Conservation (phyloP, 2,113 vertebrate species). For the Phylloscopus trochiloides region DNA sequence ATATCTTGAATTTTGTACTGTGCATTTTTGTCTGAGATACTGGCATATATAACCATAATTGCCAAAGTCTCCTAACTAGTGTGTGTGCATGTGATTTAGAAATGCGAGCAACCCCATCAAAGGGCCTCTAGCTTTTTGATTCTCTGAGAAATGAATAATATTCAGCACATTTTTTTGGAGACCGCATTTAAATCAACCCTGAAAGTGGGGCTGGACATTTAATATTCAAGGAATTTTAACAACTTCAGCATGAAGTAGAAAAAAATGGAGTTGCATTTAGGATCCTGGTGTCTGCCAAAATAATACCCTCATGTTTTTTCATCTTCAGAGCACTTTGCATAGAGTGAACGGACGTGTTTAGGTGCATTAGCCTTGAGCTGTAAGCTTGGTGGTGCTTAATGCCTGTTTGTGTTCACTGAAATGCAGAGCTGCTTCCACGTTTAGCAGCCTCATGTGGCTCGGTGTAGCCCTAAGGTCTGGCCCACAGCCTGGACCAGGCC, state of each 20-base stretch:
- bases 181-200: constrained; percentile 58
- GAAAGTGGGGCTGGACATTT: constrained; percentile 66
- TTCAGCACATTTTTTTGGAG: constrained; percentile 77
- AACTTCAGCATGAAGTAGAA: constrained; percentile 50
- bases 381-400: neutral
- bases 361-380: neutral
- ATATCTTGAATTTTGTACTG: neutral
- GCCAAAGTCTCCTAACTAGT: neutral
- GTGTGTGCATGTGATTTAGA: constrained; percentile 40
- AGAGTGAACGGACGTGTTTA: neutral
- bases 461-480: neutral
- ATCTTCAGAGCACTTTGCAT: neutral
- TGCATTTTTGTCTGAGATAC: neutral
- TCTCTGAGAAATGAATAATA: constrained; percentile 63
- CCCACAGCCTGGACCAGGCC: neutral
- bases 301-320: neutral
- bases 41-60: neutral
- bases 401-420: neutral
- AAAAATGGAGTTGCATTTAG: neutral
- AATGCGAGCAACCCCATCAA: constrained; percentile 52
- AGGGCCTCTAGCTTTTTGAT: constrained; percentile 66
- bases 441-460: neutral
- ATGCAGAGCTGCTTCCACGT: neutral
- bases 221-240: constrained; percentile 73
- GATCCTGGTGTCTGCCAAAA: neutral